A percentile compares a stretch with the other conserved stretches of the same genome.
Conservation (phyloP, 2,888 invertebrate genomes). For the Hypercompe scribonia region DNA sequence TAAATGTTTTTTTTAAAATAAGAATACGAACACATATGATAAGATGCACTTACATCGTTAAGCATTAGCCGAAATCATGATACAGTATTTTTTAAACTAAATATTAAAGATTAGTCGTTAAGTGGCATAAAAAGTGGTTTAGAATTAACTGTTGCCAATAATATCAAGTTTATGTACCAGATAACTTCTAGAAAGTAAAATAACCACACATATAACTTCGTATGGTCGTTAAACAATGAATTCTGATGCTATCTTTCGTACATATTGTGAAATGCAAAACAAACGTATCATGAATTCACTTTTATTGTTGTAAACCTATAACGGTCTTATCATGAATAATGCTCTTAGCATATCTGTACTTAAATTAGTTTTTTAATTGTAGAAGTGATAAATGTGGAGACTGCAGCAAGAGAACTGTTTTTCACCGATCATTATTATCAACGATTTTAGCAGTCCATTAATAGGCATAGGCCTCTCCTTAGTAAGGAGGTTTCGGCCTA, state of each 20-base stretch:
- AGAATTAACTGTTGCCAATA: not conserved
- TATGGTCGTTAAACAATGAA: conserved; percentile 21
- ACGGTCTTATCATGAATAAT: not conserved
- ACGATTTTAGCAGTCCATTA: too few relatives aligned
- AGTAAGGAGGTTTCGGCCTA: too few relatives aligned
- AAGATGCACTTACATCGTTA: not conserved
- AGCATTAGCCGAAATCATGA: not conserved
- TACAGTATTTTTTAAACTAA: not conserved
- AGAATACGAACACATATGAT: not conserved
- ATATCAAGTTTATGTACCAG: conserved; percentile 13
- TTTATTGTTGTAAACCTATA: not conserved
- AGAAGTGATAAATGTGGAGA: not conserved
- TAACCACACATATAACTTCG: conserved; percentile 13
- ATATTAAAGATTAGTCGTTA: not conserved
- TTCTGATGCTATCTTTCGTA: conserved; percentile 2
- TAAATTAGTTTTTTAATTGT: not conserved
- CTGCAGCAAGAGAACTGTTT: not conserved
- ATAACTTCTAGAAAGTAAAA: conserved; percentile 21
- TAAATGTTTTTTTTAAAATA: not conserved
- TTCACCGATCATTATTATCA: not conserved
- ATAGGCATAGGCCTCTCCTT: too few relatives aligned
- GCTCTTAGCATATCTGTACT: not conserved
- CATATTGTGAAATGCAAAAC: conserved; percentile 8
- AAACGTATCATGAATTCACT: not conserved
- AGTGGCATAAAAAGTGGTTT: not conserved